Evolutionary conservation across 1,140 invertebrate genomes (phyloP).

Genomic region (Cherax quadricarinatus): DNA sequence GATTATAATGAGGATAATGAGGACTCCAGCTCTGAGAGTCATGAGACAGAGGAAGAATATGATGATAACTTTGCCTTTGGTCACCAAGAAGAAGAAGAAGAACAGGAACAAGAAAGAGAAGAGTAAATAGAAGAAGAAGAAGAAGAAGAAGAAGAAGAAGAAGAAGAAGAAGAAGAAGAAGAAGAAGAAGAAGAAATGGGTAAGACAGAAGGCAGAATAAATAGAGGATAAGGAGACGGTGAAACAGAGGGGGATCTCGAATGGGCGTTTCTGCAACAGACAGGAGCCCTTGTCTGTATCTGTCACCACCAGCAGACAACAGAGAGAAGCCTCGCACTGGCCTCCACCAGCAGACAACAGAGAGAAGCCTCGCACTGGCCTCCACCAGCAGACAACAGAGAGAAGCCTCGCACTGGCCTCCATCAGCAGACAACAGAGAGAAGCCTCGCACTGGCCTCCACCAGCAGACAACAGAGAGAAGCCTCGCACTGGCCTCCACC

Average conservation of each 20-base stretch:
- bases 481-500: no score
- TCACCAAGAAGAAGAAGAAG: constrained; percentile 9
- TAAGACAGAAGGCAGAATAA: no score
- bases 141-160: background rate
- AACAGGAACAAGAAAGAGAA: background rate
- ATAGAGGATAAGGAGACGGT: no score
- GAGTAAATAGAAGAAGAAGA: background rate
- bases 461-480: no score
- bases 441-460: no score
- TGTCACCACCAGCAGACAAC: background rate
- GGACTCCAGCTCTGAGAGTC: constrained; percentile 16
- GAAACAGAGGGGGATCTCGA: no score
- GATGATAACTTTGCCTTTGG: background rate
- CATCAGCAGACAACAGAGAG: background rate
- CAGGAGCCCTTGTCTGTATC: no score
- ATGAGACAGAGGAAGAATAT: background rate
- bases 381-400: background rate
- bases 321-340: background rate
- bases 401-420: background rate
- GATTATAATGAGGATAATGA: constrained; percentile 1
- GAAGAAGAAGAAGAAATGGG: background rate
- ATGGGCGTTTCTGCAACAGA: no score
- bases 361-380: background rate
- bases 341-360: background rate
- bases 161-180: background rate